Evolutionary conservation across 2,797 vertebrate genomes (phyloP), one percentile per base, ranked within the genome.

Genomic region (Phalloptychus januarius): DNA sequence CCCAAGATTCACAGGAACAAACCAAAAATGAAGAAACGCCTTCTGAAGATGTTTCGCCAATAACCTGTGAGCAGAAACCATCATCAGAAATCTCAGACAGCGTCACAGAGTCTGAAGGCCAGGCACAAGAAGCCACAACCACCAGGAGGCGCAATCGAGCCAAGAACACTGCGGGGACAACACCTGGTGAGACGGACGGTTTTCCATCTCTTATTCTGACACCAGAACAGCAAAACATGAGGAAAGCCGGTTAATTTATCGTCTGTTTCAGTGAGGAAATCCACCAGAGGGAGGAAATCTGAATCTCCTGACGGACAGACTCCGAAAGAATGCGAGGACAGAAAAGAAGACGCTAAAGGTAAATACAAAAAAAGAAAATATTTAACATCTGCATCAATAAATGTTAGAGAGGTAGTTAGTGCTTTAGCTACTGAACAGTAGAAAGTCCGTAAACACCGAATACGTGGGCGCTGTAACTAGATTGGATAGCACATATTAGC

Each of bases 81-180:
- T 36, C 72, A 28, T 72, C 12, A 36, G 13, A 83, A 38, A 75
- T 74, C 10, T 12, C 79, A 0, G 83, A 5, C 5, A 46, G 83
- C 38, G 12, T 69, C 13, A 76, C 80, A n/a, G 77, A 83, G 36
- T 74, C 86, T 0, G 54, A 79, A n/a, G 96, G 97, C 71, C 96
- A 96, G 0, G 94, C 95, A 42, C 95, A 88, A 42, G 11, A 92
- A 52, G 28, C 1, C 0, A 11, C 75, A 11, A 67, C 63, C 18
- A 45, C 85, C 44, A 87, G 70, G 42, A 79, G 36, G 16, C 74
- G 81, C 87, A 71, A 84, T 74, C 83, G 67, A 79, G 25, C 83
- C 33, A 90, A 74, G 77, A 95, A 82, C 88, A 93, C 65, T 52
- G 48, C 23, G 54, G 84, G 70, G 33, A 76, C 80, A 36, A 69